Conservation (phyloP, 2,797 vertebrate species). For the Picus viridis region DNA sequence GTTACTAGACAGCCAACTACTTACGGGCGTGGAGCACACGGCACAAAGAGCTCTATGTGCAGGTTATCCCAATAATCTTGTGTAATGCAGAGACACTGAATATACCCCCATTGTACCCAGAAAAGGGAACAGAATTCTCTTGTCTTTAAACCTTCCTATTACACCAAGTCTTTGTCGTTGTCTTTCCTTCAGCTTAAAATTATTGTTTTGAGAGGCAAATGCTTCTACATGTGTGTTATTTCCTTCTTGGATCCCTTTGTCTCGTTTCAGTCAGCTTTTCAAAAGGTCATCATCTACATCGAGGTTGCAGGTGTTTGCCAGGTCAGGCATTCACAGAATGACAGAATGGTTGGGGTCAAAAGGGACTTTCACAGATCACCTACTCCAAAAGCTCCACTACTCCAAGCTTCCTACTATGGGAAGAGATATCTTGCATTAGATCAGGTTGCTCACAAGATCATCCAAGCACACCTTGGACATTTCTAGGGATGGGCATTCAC, state of each 20-base stretch:
- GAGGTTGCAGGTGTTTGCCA: not conserved
- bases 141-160: not conserved
- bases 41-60: slow-evolving; percentile 15
- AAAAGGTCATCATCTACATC: not conserved
- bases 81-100: not conserved
- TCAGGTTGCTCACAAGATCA: not conserved
- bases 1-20: slow-evolving; percentile 18
- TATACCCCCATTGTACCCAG: fast-evolving
- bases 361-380: not conserved
- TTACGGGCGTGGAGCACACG: not conserved
- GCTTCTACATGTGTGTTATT: not conserved
- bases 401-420: not conserved
- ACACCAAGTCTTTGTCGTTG: fast-evolving
- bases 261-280: not conserved
- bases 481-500: not conserved
- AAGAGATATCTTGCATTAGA: not conserved
- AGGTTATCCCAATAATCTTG: not conserved
- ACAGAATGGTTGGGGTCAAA: not conserved
- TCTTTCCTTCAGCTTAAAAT: not conserved
- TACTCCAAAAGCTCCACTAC: not conserved
- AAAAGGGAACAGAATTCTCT: not conserved
- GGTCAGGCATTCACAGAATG: not conserved
- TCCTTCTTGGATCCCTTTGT: not conserved
- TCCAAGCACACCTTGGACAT: not conserved
- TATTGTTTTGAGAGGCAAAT: not conserved